Evolutionary conservation across 2,888 invertebrate species (phyloP), one percentile per base, ranked within the genome.

Genomic region (Netelia melanura): DNA sequence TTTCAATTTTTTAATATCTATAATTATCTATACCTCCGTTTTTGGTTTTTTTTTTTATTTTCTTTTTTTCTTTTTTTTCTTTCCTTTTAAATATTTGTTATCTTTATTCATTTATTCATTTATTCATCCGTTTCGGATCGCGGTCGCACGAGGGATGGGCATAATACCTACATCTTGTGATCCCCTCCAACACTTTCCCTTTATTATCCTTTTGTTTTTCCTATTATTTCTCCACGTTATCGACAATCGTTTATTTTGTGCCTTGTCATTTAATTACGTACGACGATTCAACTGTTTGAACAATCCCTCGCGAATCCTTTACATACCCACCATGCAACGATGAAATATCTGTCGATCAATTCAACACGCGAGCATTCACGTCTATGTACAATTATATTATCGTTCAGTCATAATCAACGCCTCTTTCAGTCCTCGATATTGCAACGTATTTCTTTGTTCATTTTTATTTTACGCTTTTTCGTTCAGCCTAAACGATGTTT

Each of bases 1-100:
- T 80, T 76, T 77, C 5, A 67, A 75, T 70, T 48, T 64, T 23
- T 52, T 9, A 44, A 43, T 44, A 71, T 56, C 56, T 30, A 61
- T 61, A 56, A 70, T 68, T 68, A 68, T 44, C 58, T 52, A 62
- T 81, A 74, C 74, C 44, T 44, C 67, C 65, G 58, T 48, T 14
- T 72, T 75, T 52, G 54, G 76, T 25, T 71, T 86, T 71, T 75
- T 71, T 58, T 61, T 56, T 86, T 75, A 17, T 17, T 17, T 17
- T 17, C 17, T 17, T 17, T 17, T 17, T 17, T 17, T 17, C 17
- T 17, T 17, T 17, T 17, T 17, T 17, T 17, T 17, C 17, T 17
- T 17, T 17, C 17, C 86, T 80, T 83, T 82, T 86, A 83, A 68
- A 56, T 65, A 70, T 84, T 81, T 83, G 80, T 84, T 89, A 87